Conservation (phyloP, 1,140 invertebrate species). For the Dendrolimus kikuchii region DNA sequence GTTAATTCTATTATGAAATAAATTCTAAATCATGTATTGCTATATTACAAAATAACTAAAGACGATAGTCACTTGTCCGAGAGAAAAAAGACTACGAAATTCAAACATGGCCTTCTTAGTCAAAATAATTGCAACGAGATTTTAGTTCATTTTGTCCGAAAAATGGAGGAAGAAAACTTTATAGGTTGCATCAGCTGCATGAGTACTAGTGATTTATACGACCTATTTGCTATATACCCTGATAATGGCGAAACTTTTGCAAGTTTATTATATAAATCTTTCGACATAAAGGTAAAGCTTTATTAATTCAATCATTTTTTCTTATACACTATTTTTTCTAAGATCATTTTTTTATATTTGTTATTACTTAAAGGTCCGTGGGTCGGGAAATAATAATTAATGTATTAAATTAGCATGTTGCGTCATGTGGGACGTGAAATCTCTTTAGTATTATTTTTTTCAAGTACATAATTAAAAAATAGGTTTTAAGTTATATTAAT, state of each 20-base stretch:
- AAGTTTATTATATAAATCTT: constrained; percentile 60
- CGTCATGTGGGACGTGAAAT: no score
- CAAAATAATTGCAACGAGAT: constrained; percentile 12
- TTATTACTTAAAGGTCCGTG: no score
- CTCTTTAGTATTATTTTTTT: no score
- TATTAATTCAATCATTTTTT: not conserved
- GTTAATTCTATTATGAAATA: no score
- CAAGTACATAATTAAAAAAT: no score
- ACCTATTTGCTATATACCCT: constrained; percentile 56
- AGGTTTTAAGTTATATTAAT: no score
- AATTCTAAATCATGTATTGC: no score
- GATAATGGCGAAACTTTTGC: constrained; percentile 57
- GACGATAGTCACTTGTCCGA: not conserved
- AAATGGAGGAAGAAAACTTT: constrained; percentile 57
- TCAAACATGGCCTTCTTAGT: constrained; percentile 18
- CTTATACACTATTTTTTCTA: not conserved
- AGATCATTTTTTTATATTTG: not conserved
- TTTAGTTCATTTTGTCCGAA: constrained; percentile 16
- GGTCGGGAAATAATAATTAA: no score
- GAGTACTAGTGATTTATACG: constrained; percentile 56
- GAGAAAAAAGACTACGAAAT: not conserved
- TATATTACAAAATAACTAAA: no score
- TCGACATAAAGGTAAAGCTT: constrained; percentile 48
- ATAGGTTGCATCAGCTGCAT: constrained; percentile 64
- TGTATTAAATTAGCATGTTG: no score